Evolutionary conservation across 2,888 invertebrate species (phyloP).

Genomic region (Cremastobaeus sp.): DNA sequence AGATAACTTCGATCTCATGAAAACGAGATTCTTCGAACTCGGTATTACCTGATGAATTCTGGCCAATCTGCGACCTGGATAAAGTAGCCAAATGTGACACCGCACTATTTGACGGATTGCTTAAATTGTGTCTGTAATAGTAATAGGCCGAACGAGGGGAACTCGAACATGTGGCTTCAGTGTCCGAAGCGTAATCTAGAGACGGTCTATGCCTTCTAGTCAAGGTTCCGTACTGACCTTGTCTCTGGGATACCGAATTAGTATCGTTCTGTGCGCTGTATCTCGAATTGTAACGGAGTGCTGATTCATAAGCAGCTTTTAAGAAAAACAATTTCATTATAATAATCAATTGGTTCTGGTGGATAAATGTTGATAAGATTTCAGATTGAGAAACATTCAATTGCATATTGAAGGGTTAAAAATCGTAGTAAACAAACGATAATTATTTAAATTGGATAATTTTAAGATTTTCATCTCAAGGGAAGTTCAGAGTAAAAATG

Average conservation of each 20-base stretch:
- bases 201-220: slow-evolving; percentile 87
- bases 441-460: no score
- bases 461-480: no score
- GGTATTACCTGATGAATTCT: slow-evolving; percentile 73
- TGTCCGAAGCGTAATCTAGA: slow-evolving; percentile 96
- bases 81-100: slow-evolving; percentile 76
- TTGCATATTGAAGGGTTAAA: no score
- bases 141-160: slow-evolving; percentile 88
- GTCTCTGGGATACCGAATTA: slow-evolving; percentile 70
- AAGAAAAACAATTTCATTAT: no score
- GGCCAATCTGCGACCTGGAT: slow-evolving; percentile 76
- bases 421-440: no score
- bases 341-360: no score
- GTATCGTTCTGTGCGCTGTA: slow-evolving; percentile 78
- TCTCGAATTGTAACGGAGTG: slow-evolving; percentile 74
- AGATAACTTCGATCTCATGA: no score
- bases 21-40: no score
- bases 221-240: slow-evolving; percentile 82
- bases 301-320: slow-evolving; percentile 64
- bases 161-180: slow-evolving; percentile 89
- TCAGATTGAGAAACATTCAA: no score
- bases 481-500: no score
- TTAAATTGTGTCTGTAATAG: slow-evolving; percentile 81
- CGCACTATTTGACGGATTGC: slow-evolving; percentile 74
- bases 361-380: no score